Evolutionary conservation across 2,113 vertebrate species (phyloP).

Genomic region (Campylorhamphus procurvoides): DNA sequence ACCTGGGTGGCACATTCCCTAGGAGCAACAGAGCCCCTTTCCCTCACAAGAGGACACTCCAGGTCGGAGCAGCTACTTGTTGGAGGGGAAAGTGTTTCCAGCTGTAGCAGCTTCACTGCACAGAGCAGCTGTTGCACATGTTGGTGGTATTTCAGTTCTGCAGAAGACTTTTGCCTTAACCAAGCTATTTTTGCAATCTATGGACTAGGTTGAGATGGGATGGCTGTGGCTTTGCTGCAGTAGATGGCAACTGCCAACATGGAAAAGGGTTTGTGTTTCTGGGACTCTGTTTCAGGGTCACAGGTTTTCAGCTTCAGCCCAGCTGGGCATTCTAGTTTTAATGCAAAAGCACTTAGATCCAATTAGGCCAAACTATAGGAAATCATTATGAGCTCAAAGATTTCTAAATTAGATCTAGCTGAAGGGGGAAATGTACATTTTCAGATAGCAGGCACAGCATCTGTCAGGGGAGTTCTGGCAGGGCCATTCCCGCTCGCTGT

Average conservation of each 20-base stretch:
- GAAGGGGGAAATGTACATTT: constrained; percentile 18
- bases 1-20: too few species aligned
- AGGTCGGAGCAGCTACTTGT: not conserved
- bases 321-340: not conserved
- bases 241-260: not conserved
- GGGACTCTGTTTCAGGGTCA: not conserved
- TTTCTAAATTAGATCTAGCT: constrained; percentile 52
- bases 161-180: not conserved
- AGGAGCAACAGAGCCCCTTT: not conserved
- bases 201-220: not conserved
- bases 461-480: not conserved
- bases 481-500: not conserved
- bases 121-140: rapidly evolving
- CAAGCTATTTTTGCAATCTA: not conserved
- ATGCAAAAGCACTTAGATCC: not conserved
- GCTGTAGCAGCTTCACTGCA: not conserved
- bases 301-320: not conserved
- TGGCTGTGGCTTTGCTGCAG: not conserved
- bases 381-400: constrained; percentile 39
- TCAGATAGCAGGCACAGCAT: not conserved
- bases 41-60: rapidly evolving
- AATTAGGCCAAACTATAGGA: constrained; percentile 49
- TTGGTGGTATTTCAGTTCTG: not conserved
- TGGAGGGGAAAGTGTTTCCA: not conserved
- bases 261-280: not conserved